These are phyloP conservation scores for Petromus typicus DNA, from an alignment of 2,113 vertebrate genomes.

Conservation along the genomic window DNA sequence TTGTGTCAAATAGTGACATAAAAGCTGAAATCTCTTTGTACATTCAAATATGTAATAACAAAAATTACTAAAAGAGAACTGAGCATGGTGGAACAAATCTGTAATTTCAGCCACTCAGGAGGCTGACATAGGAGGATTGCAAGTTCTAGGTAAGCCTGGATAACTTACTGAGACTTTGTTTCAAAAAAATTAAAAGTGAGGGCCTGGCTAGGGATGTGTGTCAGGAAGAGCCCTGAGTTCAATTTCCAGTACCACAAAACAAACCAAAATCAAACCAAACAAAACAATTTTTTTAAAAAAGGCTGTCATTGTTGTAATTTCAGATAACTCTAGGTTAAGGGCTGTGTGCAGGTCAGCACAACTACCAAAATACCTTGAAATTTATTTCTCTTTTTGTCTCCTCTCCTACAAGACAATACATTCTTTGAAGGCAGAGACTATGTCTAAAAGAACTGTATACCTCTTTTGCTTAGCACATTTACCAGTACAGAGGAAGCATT, in stretches of 20 bases:
- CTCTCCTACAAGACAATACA: background rate
- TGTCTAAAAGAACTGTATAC: background rate
- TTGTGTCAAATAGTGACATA: background rate
- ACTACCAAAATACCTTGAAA: background rate
- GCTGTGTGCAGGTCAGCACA: background rate
- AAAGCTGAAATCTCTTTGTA: background rate
- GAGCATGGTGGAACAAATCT: background rate
- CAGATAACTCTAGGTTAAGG: background rate
- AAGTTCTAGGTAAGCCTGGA: background rate
- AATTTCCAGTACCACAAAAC: background rate
- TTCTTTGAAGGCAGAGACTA: background rate
- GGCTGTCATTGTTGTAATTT: background rate
- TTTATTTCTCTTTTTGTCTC: constrained; percentile 10
- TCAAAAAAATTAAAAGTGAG: background rate
- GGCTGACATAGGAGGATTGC: background rate
- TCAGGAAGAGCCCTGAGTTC: background rate
- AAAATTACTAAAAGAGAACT: background rate
- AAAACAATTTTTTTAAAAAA: background rate
- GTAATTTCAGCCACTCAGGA: background rate
- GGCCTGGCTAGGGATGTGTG: background rate
- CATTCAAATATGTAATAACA: background rate
- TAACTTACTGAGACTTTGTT: background rate
- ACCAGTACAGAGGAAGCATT: background rate
- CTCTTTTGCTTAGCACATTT: background rate
- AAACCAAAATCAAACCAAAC: background rate